Base-by-base conservation (phyloP, 1,140 invertebrate genomes). In the Coenobita brevimanus region DNA sequence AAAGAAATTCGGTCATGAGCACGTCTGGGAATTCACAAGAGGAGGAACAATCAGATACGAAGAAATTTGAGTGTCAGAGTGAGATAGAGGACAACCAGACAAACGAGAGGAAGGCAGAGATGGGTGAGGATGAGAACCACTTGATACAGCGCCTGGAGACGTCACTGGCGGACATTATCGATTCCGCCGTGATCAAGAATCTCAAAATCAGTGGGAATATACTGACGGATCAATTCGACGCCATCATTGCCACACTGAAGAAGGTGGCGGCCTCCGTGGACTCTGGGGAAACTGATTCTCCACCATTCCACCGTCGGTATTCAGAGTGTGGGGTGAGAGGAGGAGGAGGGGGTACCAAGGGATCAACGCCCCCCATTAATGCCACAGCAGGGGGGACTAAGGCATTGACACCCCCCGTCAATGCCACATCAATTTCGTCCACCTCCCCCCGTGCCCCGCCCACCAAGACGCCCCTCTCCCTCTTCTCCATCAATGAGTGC, bases 171-270 rank as follows among this genome's bases (percentile, higher is more conserved):
- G 86, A 88, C 69, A 88, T 88, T 30, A 88, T 88, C 43, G 86
- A 88, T 36, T 71, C 86, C 4, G 79, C 86, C 0, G 86, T 88
- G 38, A 78, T 88, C 15, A 88, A 82, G 43, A 88, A 88, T 50
- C 82, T 89, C 27, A 78, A 57, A 30, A 76, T 89, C 27, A 87
- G 85, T 24, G 89, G 89, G 17, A 87, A 85, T 50, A 82, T 89
- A 10, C 54, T 89, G 27, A 81, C 67, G 30, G 82, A 89, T 69
- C 82, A 86, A 62, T 89, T 89, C 41, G 89, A 89, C 27, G 89
- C 89, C 64, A 89, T 89, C 36, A 89, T 89, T 33, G 89, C 83
- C 57, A 89, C 89, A 6, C 89, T 89, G 60, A 89, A 89, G 89
- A 86, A 86, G 36, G 89, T 89, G 57, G 89, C 89, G 0, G 89